A percentile compares a stretch with the other conserved stretches of the same genome.
These are phyloP conservation scores for Scleropages formosus DNA, from an alignment of 2,797 vertebrate genomes.

Conservation along the genomic window DNA sequence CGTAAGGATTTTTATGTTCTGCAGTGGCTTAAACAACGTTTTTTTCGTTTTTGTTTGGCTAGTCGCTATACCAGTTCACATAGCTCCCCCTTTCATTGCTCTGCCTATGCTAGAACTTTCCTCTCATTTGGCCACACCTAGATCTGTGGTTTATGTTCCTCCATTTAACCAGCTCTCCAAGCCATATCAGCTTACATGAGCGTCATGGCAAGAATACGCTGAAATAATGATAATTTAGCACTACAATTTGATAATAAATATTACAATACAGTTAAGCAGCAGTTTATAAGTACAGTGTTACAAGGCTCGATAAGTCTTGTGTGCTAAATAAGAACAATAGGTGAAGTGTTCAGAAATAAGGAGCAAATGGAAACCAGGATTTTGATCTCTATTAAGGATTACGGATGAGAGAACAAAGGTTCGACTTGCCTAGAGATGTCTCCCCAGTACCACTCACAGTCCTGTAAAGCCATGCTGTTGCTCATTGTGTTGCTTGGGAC, in stretches of 20 bases:
- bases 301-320: not conserved
- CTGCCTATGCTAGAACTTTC: not conserved
- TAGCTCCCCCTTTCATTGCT: not conserved
- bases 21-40: not conserved
- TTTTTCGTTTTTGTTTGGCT: not conserved
- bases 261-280: not conserved
- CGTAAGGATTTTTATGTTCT: not conserved
- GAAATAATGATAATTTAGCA: not conserved
- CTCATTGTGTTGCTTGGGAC: constrained; percentile 93
- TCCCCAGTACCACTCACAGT: constrained; percentile 99
- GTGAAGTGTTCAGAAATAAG: not conserved
- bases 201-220: not conserved
- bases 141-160: not conserved
- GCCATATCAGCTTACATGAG: constrained; percentile 3
- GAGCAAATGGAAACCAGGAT: not conserved
- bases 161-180: not conserved
- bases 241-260: not conserved
- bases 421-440: constrained; percentile 85
- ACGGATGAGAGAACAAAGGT: not conserved
- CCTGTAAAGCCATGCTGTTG: constrained; percentile 96
- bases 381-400: not conserved
- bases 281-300: not conserved
- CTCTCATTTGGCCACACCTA: not conserved
- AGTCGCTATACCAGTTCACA: not conserved
- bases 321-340: not conserved